Evolutionary conservation across 2,888 invertebrate species (phyloP).

Genomic region (Norana najaformis): DNA sequence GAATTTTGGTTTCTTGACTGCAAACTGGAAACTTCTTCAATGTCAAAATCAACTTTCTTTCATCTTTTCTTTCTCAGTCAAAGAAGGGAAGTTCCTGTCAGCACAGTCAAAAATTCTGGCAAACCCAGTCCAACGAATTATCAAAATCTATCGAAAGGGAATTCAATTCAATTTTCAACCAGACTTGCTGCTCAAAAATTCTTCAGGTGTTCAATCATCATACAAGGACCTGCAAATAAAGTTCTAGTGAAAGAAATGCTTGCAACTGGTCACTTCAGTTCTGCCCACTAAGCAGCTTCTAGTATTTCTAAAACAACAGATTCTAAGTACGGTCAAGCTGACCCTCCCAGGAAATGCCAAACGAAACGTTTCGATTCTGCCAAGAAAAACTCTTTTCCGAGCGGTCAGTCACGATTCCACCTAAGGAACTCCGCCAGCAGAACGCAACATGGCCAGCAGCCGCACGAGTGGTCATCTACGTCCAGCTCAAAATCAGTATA

Average conservation of each 20-base stretch:
- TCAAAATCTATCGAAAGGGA: not conserved
- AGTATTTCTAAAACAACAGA: not conserved
- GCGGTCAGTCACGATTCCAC: not conserved
- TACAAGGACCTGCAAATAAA: not conserved
- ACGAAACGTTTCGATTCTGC: not conserved
- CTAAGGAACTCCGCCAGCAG: not conserved
- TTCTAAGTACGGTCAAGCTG: not conserved
- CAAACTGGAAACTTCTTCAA: not conserved
- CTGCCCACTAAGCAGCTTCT: not conserved
- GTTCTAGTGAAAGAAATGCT: not conserved
- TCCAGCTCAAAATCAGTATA: slow-evolving; percentile 6
- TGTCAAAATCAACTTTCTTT: not conserved
- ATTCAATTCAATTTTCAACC: not conserved
- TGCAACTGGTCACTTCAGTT: not conserved
- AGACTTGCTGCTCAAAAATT: not conserved
- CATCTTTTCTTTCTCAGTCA: not conserved
- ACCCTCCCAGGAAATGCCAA: not conserved
- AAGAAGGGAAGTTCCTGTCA: not conserved
- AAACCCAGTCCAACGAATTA: not conserved
- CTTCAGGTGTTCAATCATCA: not conserved
- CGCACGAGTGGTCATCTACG: not conserved
- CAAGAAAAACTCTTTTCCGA: not conserved
- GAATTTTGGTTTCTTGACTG: not conserved
- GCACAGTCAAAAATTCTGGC: not conserved
- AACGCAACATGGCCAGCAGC: not conserved